Conservation (phyloP, 1,140 invertebrate species). For the Drosophila sulfurigaster region DNA sequence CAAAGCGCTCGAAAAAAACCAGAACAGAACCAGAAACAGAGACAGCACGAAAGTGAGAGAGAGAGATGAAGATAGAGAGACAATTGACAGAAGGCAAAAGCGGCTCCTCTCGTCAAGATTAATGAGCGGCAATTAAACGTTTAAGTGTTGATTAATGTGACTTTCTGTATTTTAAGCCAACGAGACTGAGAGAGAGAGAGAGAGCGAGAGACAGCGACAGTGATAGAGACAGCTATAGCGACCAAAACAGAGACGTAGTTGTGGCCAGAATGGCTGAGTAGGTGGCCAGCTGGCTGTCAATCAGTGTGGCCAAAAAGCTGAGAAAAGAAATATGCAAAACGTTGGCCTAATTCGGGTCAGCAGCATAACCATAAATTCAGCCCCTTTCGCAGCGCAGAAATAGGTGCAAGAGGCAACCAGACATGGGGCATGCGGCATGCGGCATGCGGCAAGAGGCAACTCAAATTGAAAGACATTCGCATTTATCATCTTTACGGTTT, state of each 20-base stretch:
- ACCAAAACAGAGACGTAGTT: conserved; percentile 1
- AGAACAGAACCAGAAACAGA: no score
- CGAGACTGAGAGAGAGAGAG: background rate
- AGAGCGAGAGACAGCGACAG: background rate
- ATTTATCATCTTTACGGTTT: conserved; percentile 83
- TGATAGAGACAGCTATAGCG: background rate
- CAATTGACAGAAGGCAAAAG: conserved; percentile 53
- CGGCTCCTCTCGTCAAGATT: conserved; percentile 52
- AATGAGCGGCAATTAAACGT: conserved; percentile 82
- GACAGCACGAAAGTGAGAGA: background rate
- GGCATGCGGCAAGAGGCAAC: conserved; percentile 24
- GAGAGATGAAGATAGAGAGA: conserved; percentile 16
- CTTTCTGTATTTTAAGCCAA: conserved; percentile 54
- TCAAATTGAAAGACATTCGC: conserved; percentile 81
- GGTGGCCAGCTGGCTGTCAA: conserved; percentile 40
- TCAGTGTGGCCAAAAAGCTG: conserved; percentile 33
- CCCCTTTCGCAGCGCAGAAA: conserved; percentile 18
- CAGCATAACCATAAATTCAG: conserved; percentile 65
- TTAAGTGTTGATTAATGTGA: conserved; percentile 84
- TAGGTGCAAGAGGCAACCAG: conserved; percentile 16
- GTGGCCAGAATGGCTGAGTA: background rate
- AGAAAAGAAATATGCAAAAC: conserved; percentile 50
- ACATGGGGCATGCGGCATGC: background rate
- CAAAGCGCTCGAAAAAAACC: conserved; percentile 39
- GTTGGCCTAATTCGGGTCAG: conserved; percentile 56